Conservation (phyloP, 2,888 invertebrate genomes). For the Acleris holmiana region DNA sequence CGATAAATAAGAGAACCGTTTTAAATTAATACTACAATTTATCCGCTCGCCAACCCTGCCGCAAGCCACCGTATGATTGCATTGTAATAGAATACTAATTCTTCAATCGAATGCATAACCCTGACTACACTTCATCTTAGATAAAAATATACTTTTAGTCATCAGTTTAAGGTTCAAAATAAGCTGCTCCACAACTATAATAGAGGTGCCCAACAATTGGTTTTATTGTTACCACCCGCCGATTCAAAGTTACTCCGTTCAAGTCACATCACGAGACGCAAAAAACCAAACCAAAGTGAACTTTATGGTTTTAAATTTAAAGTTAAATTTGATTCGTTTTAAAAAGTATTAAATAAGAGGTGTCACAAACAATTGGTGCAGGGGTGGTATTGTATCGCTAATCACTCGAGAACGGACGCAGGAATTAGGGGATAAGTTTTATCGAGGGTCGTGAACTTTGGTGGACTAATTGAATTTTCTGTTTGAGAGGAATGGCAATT, state of each 20-base stretch:
- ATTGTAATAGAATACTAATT: constrained; percentile 74
- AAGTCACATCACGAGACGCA: constrained; percentile 41
- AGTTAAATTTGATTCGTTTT: constrained; percentile 41
- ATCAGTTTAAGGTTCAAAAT: constrained; percentile 51
- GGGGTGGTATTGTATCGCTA: constrained; percentile 61
- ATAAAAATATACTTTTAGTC: constrained; percentile 46
- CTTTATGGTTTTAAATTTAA: constrained; percentile 37
- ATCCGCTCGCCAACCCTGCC: constrained; percentile 56
- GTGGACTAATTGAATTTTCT: constrained; percentile 32
- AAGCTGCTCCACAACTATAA: constrained; percentile 51
- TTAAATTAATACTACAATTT: constrained; percentile 27
- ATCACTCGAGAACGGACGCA: constrained; percentile 60
- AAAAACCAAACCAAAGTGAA: constrained; percentile 32
- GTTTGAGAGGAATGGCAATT: constrained; percentile 18
- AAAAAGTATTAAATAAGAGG: constrained; percentile 60
- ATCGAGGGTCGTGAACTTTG: constrained; percentile 67
- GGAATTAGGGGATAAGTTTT: constrained; percentile 54
- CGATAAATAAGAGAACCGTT: no score
- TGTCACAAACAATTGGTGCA: constrained; percentile 72
- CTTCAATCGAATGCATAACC: constrained; percentile 65
- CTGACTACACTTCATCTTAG: constrained; percentile 37
- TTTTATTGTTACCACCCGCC: constrained; percentile 81
- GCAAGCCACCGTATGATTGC: constrained; percentile 59
- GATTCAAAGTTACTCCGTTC: constrained; percentile 64
- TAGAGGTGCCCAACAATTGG: constrained; percentile 67